These are phyloP conservation scores for Pseudomyrmex concolor DNA, from an alignment of 1,140 invertebrate species.

Conservation along the genomic window DNA sequence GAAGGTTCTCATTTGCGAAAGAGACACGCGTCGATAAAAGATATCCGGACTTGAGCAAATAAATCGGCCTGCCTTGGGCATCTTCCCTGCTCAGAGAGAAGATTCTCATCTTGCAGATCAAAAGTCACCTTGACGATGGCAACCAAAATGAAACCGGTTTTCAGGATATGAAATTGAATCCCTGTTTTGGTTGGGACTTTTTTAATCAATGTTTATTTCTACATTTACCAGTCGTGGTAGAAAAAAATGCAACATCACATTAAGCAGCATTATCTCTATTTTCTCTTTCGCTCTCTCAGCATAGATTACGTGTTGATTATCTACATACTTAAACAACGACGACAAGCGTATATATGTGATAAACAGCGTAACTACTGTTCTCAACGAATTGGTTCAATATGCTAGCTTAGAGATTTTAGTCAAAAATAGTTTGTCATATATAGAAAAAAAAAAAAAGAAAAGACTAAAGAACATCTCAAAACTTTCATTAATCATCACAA, in stretches of 20 bases:
- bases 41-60: slow-evolving; percentile 41
- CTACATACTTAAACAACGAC: slow-evolving; percentile 10
- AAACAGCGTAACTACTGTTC: slow-evolving; percentile 7
- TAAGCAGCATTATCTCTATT: slow-evolving; percentile 25
- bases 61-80: slow-evolving; percentile 9
- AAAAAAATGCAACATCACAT: slow-evolving; percentile 34
- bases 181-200: slow-evolving; percentile 20
- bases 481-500: no score
- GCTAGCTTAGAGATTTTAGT: not conserved
- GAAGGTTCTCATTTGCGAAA: slow-evolving; percentile 74
- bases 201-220: slow-evolving; percentile 70
- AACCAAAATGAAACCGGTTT: slow-evolving; percentile 71
- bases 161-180: slow-evolving; percentile 59
- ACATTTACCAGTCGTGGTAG: slow-evolving; percentile 54
- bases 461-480: no score
- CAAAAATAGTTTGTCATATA: no score
- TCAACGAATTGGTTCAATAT: not conserved
- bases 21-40: slow-evolving; percentile 72
- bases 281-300: no score
- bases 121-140: slow-evolving; percentile 71
- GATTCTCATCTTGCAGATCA: slow-evolving; percentile 51
- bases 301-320: slow-evolving; percentile 41
- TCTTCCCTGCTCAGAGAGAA: not conserved
- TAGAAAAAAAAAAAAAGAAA: no score
- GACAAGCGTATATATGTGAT: slow-evolving; percentile 23